Percentiles rank a stretch among this genome's conserved stretches.
phyloP scores from a whole-genome alignment of 2,888 invertebrate genomes.

The Galerucella nymphaeae region DNA sequence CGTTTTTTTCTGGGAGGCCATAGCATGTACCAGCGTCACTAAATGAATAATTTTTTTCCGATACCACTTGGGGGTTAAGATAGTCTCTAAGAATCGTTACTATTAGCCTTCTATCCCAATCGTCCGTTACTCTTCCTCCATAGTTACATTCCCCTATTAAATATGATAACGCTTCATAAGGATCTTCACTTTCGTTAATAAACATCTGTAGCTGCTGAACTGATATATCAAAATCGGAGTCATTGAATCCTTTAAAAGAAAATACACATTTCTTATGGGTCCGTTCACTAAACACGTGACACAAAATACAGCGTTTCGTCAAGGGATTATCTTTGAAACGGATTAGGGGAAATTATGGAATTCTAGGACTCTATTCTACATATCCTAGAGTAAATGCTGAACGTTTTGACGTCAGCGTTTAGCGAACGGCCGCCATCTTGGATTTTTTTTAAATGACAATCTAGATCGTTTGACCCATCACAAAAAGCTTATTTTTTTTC shows the following conservation, averaged over 20 bases:
- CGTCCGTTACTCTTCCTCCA: constrained; percentile 88
- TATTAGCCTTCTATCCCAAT: constrained; percentile 84
- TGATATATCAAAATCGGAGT: constrained; percentile 87
- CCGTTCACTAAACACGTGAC: no score
- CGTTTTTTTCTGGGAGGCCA: constrained; percentile 76
- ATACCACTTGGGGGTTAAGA: constrained; percentile 75
- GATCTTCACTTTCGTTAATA: constrained; percentile 81
- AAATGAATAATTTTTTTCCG: constrained; percentile 74
- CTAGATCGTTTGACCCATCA: no score
- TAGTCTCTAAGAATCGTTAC: constrained; percentile 81
- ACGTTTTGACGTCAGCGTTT: no score
- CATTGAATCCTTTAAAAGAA: constrained; percentile 73
- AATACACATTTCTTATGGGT: neutral
- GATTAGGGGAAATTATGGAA: no score
- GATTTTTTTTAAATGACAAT: no score
- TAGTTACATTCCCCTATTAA: constrained; percentile 90
- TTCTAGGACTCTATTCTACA: no score
- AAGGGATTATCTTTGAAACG: no score
- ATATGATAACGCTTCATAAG: constrained; percentile 87
- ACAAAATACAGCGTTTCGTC: no score
- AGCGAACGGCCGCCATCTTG: no score
- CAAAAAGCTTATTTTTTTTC: no score
- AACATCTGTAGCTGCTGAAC: constrained; percentile 83
- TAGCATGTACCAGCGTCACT: constrained; percentile 67
- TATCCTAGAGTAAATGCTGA: no score